Evolutionary conservation across 1,140 invertebrate species (phyloP).

Genomic region (Arctopsyche grandis): DNA sequence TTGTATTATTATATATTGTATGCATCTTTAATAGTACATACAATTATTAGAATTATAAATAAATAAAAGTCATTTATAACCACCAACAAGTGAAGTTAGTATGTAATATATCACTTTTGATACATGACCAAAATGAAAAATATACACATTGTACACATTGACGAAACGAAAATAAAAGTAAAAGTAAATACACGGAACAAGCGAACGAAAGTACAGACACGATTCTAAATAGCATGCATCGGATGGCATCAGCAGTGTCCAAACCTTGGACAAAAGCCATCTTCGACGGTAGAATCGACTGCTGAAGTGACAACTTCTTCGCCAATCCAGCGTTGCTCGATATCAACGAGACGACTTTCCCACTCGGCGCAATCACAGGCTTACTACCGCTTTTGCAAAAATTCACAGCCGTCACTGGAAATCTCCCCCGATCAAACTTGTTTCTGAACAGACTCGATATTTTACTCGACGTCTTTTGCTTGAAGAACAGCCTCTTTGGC

Average conservation of each 20-base stretch:
- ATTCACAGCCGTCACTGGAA: slow-evolving; percentile 4
- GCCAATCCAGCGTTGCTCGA: slow-evolving; percentile 52
- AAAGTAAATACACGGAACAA: no score
- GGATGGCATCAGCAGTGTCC: slow-evolving; percentile 47
- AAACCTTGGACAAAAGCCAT: slow-evolving; percentile 61
- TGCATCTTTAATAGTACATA: no score
- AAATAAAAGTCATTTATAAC: no score
- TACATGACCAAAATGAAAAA: no score
- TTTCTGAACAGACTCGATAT: slow-evolving; percentile 50
- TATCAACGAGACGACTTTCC: slow-evolving; percentile 27
- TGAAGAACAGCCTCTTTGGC: slow-evolving; percentile 71
- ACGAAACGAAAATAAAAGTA: no score
- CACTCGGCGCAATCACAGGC: slow-evolving; percentile 21
- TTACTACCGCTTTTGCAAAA: not conserved
- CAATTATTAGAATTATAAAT: no score
- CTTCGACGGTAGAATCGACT: slow-evolving; percentile 62
- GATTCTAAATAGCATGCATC: slow-evolving; percentile 41
- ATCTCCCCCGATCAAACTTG: slow-evolving; percentile 51
- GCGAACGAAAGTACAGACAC: slow-evolving; percentile 8
- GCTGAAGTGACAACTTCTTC: slow-evolving; percentile 59
- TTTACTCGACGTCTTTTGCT: slow-evolving; percentile 56
- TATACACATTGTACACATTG: no score
- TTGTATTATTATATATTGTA: no score
- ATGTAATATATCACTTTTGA: no score
- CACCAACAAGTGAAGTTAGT: no score